Base-by-base conservation (phyloP, 2,888 invertebrate genomes). In the Malthinus seriepunctatus region DNA sequence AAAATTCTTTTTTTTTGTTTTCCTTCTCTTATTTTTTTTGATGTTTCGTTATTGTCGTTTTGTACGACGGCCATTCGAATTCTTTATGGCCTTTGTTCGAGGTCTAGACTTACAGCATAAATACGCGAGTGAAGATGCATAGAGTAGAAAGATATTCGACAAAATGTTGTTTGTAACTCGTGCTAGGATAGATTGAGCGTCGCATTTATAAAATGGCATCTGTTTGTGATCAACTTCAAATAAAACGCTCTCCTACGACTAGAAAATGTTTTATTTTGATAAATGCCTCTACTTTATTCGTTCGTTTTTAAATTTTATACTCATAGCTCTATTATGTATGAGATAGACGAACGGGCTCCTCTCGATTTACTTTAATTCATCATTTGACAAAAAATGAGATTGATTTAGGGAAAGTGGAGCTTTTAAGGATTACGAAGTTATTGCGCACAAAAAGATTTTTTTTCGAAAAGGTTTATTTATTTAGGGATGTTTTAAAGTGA, bases 151-250 rank as follows among this genome's bases (percentile, higher is more conserved):
- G 23, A 34, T n/a, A n/a, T 31, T 44, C 32, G 32, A 31, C 32
- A 31, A 34, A 51, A 51, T 51, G 50, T 45, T 33, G 14, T 51
- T 51, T 44, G 12, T 33, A 15, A 42, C 15, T 10, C 44, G 34
- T 35, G 44, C 45, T 35, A 15, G 14, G 35, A 33, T 33, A 44
- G 42, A 51, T 45, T 45, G 51, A 34, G 34, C 23, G 33, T 34
- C 45, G 44, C 15, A 51, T 51, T 51, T 51, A 51, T 51, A 44
- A 51, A 45, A 23, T 42, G 42, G 34, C 51, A 45, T 51, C 51
- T 51, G 51, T 42, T 51, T 51, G 35, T 51, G 51, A 51, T 51
- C 51, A 51, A 44, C 34, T 42, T 51, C 51, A 35, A 51, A 51
- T 44, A 51, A 51, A 51, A 35, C 34, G 23, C 14, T 45, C 35